Evolutionary conservation across 2,797 vertebrate genomes (phyloP), one percentile per base, ranked within the genome.

Genomic region (Microchirus variegatus): DNA sequence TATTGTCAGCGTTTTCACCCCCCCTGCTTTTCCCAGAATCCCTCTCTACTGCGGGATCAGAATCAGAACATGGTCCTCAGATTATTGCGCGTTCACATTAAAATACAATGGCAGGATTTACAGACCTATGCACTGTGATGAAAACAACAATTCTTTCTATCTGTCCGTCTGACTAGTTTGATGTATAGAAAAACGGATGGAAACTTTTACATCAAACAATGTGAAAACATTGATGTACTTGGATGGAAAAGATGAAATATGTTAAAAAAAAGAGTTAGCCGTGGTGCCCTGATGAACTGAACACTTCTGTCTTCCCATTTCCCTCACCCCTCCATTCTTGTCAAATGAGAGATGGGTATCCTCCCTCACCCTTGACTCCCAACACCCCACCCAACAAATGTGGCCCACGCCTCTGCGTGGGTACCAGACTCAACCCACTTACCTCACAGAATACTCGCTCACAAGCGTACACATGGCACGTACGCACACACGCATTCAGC

Each of bases 21-120:
- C 70, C 78, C 67, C 69, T 62, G 81, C 60, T 82, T 84, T 90
- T 88, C 87, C 84, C 86, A 88, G 83, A 90, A 90, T 85, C 75
- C 77, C 67, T 64, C 72, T 78, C 59, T 63, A 73, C 74, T 53
- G 65, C 51, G 19, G 63, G 74, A 75, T 75, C 52, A 18, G 58
- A 85, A 60, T 59, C 57, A 53, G 51, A 73, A 81, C 71, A 53
- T 80, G 73, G 47, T 67, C 68, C 56, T 51, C 55, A 45, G 54
- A 76, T 69, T 44, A 64, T 63, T 72, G 56, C 41, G 14, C 37
- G 65, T 78, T 54, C 15, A 22, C 55, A 56, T 59, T 22, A 63
- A 80, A 77, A 63, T 16, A 48, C 17, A 31, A 63, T 59, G 17
- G 45, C 12, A 5, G 48, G 63, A 55, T 45, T 58, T 44, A 13